phyloP scores from a whole-genome alignment of 2,888 invertebrate species.

The Scaptomyza caliginosa region DNA sequence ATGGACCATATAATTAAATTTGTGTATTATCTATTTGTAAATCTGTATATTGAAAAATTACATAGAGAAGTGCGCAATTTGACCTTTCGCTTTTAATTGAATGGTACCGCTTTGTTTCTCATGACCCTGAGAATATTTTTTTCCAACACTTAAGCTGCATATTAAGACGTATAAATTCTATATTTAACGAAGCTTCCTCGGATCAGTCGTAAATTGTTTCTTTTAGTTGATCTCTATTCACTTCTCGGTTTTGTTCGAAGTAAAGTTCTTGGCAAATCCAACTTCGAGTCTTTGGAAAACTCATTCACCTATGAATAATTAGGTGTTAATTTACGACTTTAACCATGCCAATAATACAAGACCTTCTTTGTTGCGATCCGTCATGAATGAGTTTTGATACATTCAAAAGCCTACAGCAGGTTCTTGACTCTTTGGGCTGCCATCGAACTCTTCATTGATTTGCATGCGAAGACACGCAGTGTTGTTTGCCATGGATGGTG shows the following conservation, averaged over 20 bases:
- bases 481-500: slow-evolving; percentile 27
- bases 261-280: too few relatives aligned
- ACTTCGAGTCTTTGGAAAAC: neutral
- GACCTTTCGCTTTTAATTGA: neutral
- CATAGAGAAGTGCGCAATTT: neutral
- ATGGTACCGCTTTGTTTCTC: neutral
- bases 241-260: too few relatives aligned
- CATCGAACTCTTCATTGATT: slow-evolving; percentile 57
- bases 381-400: slow-evolving; percentile 1
- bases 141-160: neutral
- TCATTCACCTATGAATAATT: neutral
- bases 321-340: neutral
- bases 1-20: slow-evolving; percentile 1
- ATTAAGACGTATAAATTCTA: neutral
- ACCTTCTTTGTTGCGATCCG: neutral
- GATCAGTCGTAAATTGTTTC: neutral
- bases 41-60: slow-evolving; percentile 6
- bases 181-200: neutral
- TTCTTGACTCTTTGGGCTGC: slow-evolving; percentile 8
- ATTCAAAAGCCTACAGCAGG: neutral
- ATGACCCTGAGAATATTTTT: neutral
- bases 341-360: neutral
- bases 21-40: neutral
- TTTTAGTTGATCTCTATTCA: too few relatives aligned
- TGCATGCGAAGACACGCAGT: slow-evolving; percentile 61